Conservation (phyloP, 2,113 vertebrate species). For the Pelecanus crispus region DNA sequence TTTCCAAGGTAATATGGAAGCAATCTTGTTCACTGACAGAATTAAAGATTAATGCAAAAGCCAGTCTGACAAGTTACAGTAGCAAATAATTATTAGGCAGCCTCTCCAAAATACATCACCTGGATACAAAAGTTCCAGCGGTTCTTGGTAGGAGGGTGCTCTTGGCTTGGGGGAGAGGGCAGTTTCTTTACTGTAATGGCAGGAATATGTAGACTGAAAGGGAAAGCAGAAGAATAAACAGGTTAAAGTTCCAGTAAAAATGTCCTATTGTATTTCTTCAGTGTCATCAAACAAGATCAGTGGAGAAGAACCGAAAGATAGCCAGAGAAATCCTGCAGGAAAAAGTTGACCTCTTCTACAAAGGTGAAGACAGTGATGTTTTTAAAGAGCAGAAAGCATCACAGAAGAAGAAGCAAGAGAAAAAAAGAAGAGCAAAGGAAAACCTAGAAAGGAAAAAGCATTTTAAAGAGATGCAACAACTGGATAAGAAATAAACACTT, state of each 20-base stretch:
- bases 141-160: background rate
- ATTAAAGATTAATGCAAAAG: background rate
- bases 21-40: background rate
- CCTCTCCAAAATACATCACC: background rate
- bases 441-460: conserved; percentile 85
- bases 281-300: conserved; percentile 95
- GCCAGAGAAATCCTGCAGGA: conserved; percentile 87
- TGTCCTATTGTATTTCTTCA: conserved; percentile 56
- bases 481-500: background rate
- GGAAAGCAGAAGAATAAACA: background rate
- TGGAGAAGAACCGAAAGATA: conserved; percentile 85
- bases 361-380: conserved; percentile 84
- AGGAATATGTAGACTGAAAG: background rate
- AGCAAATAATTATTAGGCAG: background rate
- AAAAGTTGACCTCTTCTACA: conserved; percentile 86
- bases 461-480: conserved; percentile 75
- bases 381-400: conserved; percentile 73
- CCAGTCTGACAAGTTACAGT: background rate
- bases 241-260: background rate
- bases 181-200: background rate
- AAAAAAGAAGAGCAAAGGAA: conserved; percentile 80
- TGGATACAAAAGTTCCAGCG: background rate
- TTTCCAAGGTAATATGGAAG: background rate
- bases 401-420: conserved; percentile 82
- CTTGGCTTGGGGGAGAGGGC: background rate